Evolutionary conservation across 2,113 vertebrate species (phyloP).

Genomic region (Loxodonta africana): DNA sequence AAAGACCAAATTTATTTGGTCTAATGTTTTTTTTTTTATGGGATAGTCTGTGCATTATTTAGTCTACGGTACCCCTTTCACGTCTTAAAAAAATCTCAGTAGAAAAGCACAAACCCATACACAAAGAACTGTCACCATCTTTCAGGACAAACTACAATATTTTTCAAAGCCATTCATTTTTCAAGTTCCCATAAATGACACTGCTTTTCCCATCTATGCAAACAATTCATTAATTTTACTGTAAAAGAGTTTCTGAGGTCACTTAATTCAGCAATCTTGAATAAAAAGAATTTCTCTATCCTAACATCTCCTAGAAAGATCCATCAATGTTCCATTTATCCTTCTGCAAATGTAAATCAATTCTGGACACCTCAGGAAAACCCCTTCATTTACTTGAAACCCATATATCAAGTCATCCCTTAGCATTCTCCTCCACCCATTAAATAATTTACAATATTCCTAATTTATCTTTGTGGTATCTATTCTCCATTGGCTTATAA

Average conservation of each 20-base stretch:
- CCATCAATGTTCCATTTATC: slow-evolving; percentile 50
- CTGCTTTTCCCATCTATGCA: slow-evolving; percentile 43
- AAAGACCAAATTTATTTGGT: slow-evolving; percentile 39
- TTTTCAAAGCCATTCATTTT: slow-evolving; percentile 66
- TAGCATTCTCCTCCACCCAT: slow-evolving; percentile 39
- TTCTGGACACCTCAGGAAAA: slow-evolving; percentile 64
- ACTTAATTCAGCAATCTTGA: slow-evolving; percentile 65
- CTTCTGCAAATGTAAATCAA: slow-evolving; percentile 71
- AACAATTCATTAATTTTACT: slow-evolving; percentile 72
- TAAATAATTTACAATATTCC: slow-evolving; percentile 58
- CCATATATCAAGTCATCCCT: slow-evolving; percentile 52
- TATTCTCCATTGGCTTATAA: slow-evolving; percentile 6
- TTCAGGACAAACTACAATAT: slow-evolving; percentile 53
- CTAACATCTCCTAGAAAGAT: slow-evolving; percentile 41
- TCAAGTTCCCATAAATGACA: slow-evolving; percentile 53
- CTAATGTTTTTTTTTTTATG: neutral
- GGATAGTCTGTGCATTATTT: slow-evolving; percentile 70
- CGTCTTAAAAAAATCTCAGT: slow-evolving; percentile 30
- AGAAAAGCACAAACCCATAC: neutral
- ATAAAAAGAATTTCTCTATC: slow-evolving; percentile 70
- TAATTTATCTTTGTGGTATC: slow-evolving; percentile 53
- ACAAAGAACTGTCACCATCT: slow-evolving; percentile 22
- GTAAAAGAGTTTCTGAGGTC: slow-evolving; percentile 66
- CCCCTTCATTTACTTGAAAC: slow-evolving; percentile 41
- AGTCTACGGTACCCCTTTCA: neutral